Conservation (phyloP, 2,888 invertebrate genomes). For the Drosophila neutralis region DNA sequence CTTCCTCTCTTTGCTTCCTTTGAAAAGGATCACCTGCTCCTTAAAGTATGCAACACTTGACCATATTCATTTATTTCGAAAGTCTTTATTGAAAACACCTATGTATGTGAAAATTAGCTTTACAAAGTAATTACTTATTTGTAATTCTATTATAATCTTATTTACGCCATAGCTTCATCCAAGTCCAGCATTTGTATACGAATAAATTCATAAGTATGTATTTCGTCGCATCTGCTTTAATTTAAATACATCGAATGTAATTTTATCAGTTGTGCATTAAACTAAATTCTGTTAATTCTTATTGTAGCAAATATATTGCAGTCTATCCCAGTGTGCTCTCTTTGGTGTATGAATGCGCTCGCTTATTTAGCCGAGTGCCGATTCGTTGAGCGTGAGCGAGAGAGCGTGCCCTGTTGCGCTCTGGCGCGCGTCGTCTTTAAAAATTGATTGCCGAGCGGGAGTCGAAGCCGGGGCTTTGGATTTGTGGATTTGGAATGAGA, state of each 20-base stretch:
- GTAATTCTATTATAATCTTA: background rate
- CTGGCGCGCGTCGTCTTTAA: constrained; percentile 77
- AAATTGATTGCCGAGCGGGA: constrained; percentile 71
- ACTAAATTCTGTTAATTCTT: background rate
- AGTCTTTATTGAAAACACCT: background rate
- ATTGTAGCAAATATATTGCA: background rate
- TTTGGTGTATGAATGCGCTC: constrained; percentile 36
- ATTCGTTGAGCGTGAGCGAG: constrained; percentile 56
- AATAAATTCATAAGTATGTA: background rate
- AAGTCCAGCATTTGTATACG: background rate
- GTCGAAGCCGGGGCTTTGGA: constrained; percentile 48
- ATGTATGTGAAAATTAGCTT: background rate
- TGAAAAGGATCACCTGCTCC: background rate
- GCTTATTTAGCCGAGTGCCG: constrained; percentile 21
- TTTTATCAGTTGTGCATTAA: background rate
- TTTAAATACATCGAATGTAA: background rate
- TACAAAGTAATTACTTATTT: background rate
- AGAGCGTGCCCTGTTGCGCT: constrained; percentile 69
- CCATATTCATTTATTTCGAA: background rate
- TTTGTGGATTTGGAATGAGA: constrained; percentile 57
- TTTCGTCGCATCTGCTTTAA: background rate
- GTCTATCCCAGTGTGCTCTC: constrained; percentile 47
- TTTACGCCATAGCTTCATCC: background rate
- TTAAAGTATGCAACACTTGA: constrained; percentile 37
- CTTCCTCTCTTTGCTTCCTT: background rate